Conservation (phyloP, 2,113 vertebrate genomes). For the Nyctibius bracteatus region DNA sequence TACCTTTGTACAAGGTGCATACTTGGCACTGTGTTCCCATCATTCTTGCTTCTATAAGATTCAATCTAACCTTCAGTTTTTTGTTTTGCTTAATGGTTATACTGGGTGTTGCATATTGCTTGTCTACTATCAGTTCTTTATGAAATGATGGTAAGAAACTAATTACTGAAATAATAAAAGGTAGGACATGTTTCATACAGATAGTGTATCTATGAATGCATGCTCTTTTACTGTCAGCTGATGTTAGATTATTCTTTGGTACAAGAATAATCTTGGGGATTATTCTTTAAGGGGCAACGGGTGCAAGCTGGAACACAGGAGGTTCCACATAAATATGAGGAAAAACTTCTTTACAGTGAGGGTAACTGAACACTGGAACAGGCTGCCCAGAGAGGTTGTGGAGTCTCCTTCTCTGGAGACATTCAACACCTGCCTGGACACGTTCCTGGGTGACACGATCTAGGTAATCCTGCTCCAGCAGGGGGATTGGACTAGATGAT, state of each 20-base stretch:
- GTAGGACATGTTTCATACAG: background rate
- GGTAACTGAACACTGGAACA: too few species aligned
- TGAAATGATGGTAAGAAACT: background rate
- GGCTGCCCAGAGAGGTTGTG: too few species aligned
- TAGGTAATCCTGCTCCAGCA: too few species aligned
- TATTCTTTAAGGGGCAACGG: too few species aligned
- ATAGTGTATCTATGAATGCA: background rate
- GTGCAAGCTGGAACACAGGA: too few species aligned
- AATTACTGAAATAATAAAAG: background rate
- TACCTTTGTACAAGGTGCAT: background rate
- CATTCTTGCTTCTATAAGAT: background rate
- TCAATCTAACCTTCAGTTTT: background rate
- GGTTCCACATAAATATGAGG: too few species aligned
- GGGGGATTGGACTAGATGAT: too few species aligned
- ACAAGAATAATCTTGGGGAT: too few species aligned
- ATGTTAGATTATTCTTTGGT: background rate
- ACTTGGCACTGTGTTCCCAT: background rate
- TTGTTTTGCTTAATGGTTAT: background rate
- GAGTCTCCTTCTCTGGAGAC: too few species aligned
- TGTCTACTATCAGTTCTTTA: background rate
- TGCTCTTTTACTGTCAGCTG: background rate
- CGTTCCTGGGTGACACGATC: too few species aligned
- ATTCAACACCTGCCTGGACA: too few species aligned
- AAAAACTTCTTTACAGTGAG: too few species aligned
- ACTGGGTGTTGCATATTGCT: background rate